Percentiles rank a stretch among this genome's conserved stretches.
These are phyloP conservation scores for Graphium colonna DNA, from an alignment of 2,888 invertebrate genomes.

Conservation along the genomic window DNA sequence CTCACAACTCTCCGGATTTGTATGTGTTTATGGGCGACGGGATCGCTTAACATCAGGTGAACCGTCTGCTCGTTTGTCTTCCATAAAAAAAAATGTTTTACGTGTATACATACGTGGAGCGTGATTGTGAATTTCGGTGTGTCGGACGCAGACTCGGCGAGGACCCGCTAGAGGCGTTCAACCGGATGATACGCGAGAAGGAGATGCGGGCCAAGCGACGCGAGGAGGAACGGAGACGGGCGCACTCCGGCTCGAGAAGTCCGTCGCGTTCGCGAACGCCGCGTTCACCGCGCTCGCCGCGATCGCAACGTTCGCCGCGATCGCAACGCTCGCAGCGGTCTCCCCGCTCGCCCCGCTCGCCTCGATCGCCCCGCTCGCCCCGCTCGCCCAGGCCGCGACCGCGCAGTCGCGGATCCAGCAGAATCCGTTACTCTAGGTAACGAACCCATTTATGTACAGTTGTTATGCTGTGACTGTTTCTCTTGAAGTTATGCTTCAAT, in stretches of 20 bases:
- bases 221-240: slow-evolving; percentile 80
- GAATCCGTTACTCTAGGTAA: slow-evolving; percentile 66
- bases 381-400: slow-evolving; percentile 43
- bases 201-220: slow-evolving; percentile 85
- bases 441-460: too few relatives aligned
- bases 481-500: too few relatives aligned
- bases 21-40: too few relatives aligned
- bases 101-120: too few relatives aligned
- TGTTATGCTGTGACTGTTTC: slow-evolving; percentile 1
- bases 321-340: slow-evolving; percentile 60
- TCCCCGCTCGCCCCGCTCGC: slow-evolving; percentile 41
- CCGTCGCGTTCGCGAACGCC: slow-evolving; percentile 54
- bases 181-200: slow-evolving; percentile 91
- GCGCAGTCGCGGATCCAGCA: slow-evolving; percentile 58
- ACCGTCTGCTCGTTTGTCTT: too few relatives aligned
- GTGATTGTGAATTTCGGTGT: too few relatives aligned
- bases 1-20: too few relatives aligned
- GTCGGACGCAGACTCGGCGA: slow-evolving; percentile 83
- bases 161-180: slow-evolving; percentile 92
- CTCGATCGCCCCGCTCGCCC: slow-evolving; percentile 43
- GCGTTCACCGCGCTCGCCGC: slow-evolving; percentile 49
- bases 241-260: slow-evolving; percentile 44
- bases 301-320: slow-evolving; percentile 50
- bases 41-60: too few relatives aligned
- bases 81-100: too few relatives aligned